phyloP scores from a whole-genome alignment of 2,797 vertebrate genomes.

The Pyrocephalus nanus region DNA sequence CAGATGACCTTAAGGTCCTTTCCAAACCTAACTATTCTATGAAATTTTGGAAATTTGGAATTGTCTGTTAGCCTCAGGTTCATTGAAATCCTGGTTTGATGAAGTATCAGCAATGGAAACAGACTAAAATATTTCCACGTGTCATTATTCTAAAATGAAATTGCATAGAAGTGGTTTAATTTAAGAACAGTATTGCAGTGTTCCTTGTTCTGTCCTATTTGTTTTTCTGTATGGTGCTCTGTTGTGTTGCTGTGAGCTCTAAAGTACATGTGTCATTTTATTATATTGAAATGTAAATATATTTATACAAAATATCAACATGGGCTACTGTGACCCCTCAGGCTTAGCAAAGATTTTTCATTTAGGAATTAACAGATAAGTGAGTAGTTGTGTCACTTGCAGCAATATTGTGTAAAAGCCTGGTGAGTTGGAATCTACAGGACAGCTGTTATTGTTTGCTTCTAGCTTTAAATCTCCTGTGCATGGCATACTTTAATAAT shows the following conservation, averaged over 20 bases:
- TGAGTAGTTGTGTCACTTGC: background rate
- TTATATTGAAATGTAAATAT: background rate
- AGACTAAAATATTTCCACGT: background rate
- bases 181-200: background rate
- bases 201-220: background rate
- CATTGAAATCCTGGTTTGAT: background rate
- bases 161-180: background rate
- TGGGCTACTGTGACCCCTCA: background rate
- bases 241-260: background rate
- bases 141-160: background rate
- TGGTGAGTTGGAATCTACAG: background rate
- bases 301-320: background rate
- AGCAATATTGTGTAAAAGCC: background rate
- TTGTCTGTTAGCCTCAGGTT: background rate
- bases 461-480: background rate
- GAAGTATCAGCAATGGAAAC: background rate
- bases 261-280: background rate
- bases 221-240: background rate
- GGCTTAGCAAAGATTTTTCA: background rate
- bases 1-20: rapidly evolving
- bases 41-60: background rate
- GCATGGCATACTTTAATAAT: background rate
- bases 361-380: background rate
- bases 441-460: background rate
- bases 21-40: background rate